These are phyloP conservation scores for Camptogramma bilineatum DNA, from an alignment of 2,888 invertebrate genomes.

Conservation along the genomic window DNA sequence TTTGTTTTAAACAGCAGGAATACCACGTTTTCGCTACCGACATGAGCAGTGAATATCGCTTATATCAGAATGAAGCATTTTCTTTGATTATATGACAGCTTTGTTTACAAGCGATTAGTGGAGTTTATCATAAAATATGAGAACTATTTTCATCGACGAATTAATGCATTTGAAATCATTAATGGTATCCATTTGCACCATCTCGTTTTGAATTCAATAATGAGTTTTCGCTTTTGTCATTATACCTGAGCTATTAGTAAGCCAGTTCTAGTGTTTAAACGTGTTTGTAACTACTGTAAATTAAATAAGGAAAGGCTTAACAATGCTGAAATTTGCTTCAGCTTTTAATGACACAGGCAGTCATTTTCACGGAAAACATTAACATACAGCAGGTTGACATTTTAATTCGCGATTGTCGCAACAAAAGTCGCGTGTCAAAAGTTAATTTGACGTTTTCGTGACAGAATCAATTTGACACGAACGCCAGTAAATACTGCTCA, in stretches of 20 bases:
- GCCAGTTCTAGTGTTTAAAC: constrained; percentile 1
- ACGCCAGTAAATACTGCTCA: constrained; percentile 54
- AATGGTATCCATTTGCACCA: not conserved
- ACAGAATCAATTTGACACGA: constrained; percentile 54
- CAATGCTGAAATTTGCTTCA: constrained; percentile 20
- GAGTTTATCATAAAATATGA: no score
- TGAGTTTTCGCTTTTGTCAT: not conserved
- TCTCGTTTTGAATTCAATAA: not conserved
- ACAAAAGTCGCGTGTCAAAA: constrained; percentile 53
- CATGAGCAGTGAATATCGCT: no score
- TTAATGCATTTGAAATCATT: no score
- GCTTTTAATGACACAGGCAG: constrained; percentile 26
- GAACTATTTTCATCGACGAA: no score
- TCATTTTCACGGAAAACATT: constrained; percentile 33
- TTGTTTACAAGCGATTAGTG: no score
- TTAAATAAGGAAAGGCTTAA: constrained; percentile 13
- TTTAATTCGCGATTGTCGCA: constrained; percentile 41
- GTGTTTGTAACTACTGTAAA: not conserved
- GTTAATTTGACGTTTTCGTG: constrained; percentile 51
- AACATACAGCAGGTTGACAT: constrained; percentile 34
- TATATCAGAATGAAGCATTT: no score
- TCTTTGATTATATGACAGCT: no score
- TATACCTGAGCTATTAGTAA: not conserved
- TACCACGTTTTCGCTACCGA: no score
- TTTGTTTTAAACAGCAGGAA: no score